Evolutionary conservation across 1,140 invertebrate genomes (phyloP).

Genomic region (Myzus persicae): DNA sequence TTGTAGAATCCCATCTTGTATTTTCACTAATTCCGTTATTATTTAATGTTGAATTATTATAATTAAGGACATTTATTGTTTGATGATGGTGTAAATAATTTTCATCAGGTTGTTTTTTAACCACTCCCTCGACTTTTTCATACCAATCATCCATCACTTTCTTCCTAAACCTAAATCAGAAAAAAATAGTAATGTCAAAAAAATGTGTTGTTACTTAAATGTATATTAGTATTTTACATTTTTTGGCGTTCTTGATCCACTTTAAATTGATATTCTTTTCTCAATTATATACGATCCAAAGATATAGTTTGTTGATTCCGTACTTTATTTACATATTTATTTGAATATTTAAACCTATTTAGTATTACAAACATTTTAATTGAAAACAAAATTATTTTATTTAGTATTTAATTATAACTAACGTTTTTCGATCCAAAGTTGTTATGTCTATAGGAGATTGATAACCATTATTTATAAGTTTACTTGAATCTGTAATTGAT

Average conservation of each 20-base stretch:
- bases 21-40: background rate
- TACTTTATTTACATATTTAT: constrained; percentile 32
- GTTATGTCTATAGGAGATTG: background rate
- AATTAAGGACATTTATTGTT: background rate
- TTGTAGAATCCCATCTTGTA: background rate
- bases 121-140: background rate
- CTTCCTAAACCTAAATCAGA: constrained; percentile 34
- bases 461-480: background rate
- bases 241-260: constrained; percentile 17
- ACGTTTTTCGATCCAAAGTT: constrained; percentile 18
- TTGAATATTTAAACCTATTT: constrained; percentile 17
- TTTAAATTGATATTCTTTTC: constrained; percentile 47
- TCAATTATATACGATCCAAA: background rate
- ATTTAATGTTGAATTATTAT: background rate
- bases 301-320: background rate
- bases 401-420: background rate
- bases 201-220: background rate
- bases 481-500: background rate
- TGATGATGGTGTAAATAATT: background rate
- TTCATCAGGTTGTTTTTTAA: background rate
- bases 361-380: background rate
- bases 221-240: constrained; percentile 28
- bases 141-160: constrained; percentile 42
- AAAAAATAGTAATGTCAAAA: background rate
- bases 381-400: background rate